Evolutionary conservation across 53 echinoderm and acorn worm genomes (phyloP), one percentile per base, ranked within the genome.

Genomic region (Echinometra lucunter): DNA sequence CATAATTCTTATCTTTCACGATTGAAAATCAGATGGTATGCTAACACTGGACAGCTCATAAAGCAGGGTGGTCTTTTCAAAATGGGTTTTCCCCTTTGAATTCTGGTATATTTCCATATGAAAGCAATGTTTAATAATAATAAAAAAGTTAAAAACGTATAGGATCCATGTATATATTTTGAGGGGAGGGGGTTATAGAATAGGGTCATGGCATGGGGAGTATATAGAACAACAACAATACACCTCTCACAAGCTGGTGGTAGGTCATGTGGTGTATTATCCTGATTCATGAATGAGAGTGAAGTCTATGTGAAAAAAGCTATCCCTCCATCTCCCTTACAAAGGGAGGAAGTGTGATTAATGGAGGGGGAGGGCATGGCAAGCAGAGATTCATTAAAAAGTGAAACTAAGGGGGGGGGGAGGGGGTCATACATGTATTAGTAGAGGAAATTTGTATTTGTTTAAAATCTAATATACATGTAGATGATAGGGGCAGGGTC

Each of bases 151-250:
- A 69, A 12, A 63, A 4, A 63, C 21, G 63, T n/a, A n/a, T n/a
- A n/a, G n/a, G n/a, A n/a, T n/a, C n/a, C n/a, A n/a, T n/a, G n/a
- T n/a, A n/a, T n/a, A n/a, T n/a, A n/a, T n/a, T n/a, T n/a, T n/a
- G 63, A 21, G 63, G 34, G 63, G 69, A 30, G 32, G 69, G 34
- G 69, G 9, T 15, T 40, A 75, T 1, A 75, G 40, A 78, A 78
- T 6, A 42, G 40, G 78, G 78, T 23, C 78, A 78, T 38, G 19
- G 78, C 78, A 16, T 42, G 78, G 78, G 78, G 38, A 78, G 42
- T 78, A 78, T 40, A 7, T 78, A 40, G 78, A 78, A 6, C 78
- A 78, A 78, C 78, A 78, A 78, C 78, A 78, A 78, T 78, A 40
- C 40, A 15, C 78, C 78, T 40, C 78, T 40, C 78, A 19, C 38